Base-by-base conservation (phyloP, 2,797 vertebrate species). In the Mus caroli region DNA sequence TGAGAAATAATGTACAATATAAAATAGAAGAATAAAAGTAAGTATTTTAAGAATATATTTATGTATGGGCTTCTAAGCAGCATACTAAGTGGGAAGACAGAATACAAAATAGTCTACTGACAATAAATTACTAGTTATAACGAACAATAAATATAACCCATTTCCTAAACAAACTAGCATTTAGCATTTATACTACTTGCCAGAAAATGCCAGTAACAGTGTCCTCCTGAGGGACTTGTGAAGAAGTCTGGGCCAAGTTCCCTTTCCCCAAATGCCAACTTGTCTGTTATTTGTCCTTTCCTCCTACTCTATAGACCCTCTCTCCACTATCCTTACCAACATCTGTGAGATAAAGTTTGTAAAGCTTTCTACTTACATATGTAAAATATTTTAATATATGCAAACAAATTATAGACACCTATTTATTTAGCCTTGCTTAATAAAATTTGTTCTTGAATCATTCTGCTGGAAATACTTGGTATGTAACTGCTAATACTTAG, bases 21-120 rank as follows among this genome's bases (percentile, higher is more conserved):
- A 80, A 58, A 88, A 40, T 76, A 40, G 46, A 80, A 46, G 92
- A 91, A 92, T 84, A 69, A 96, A 91, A 93, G 26, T 34, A 92
- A 93, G 77, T 92, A 85, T 92, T 73, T 28, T 91, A 79, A 73
- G 87, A 83, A 28, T 19, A 73, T 62, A 43, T 24, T 91, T 88
- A 75, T 88, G 15, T 92, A 86, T 77, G 24, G 54, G 54, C 52
- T 89, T 89, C 34, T 58, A 54, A 26, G 62, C 3, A 56, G 37
- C 90, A 15, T 88, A 85, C 58, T 91, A 62, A 34, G 14, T 94
- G 67, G 64, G 34, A 88, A 90, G 58, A 84, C 2, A 56, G 60
- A 85, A n/a, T 78, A 78, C 1, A 54, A 82, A 58, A 52, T 80
- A 79, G 62, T 88, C 4, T 92, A 82, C 40, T 79, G 84, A 54